These are phyloP conservation scores for Umimayanthus kanabou DNA, from an alignment of 92 coral and sea anemone genomes.

Conservation along the genomic window DNA sequence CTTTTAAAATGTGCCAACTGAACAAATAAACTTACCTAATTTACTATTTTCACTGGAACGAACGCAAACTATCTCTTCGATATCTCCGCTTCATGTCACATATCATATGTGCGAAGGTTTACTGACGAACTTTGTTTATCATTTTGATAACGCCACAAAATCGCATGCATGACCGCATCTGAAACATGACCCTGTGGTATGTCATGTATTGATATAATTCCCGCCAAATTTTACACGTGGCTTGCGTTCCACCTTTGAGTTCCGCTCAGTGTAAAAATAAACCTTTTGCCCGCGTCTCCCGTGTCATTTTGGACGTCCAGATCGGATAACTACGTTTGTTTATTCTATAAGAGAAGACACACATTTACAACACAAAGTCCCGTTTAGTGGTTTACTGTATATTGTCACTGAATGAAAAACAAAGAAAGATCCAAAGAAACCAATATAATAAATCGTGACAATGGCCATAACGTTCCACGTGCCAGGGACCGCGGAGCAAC, in stretches of 20 bases:
- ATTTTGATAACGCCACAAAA: neutral
- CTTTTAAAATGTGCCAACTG: neutral
- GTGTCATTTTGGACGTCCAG: too few relatives aligned
- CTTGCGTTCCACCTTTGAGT: neutral
- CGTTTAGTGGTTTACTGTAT: too few relatives aligned
- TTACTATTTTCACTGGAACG: neutral
- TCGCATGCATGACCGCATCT: neutral
- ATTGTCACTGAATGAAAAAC: too few relatives aligned
- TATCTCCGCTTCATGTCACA: neutral
- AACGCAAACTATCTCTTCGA: neutral
- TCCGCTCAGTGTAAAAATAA: neutral
- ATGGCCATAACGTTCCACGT: too few relatives aligned
- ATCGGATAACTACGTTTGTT: too few relatives aligned
- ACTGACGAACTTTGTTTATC: neutral
- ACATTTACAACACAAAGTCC: too few relatives aligned
- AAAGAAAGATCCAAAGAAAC: too few relatives aligned
- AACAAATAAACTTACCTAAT: neutral
- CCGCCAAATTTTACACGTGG: neutral
- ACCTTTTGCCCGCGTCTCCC: too few relatives aligned
- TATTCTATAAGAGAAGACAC: too few relatives aligned
- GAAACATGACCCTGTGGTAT: neutral
- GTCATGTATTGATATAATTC: neutral
- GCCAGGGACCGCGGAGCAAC: too few relatives aligned
- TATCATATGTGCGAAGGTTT: neutral
- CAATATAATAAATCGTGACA: too few relatives aligned